Evolutionary conservation across 2,797 vertebrate genomes (phyloP), one percentile per base, ranked within the genome.

Genomic region (Echiichthys vipera): DNA sequence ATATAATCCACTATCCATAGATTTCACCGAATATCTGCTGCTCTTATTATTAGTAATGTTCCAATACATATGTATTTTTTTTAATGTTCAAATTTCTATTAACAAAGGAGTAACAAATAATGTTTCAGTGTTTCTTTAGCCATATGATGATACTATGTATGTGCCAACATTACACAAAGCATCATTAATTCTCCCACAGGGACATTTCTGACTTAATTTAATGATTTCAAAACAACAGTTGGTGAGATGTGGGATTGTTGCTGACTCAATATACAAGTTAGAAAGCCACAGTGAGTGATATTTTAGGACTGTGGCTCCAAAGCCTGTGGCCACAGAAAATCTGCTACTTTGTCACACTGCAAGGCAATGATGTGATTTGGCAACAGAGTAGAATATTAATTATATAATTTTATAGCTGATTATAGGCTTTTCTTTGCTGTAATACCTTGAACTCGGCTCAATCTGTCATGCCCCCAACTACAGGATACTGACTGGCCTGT

Each of bases 161-260:
- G 22, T 27, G 7, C 18, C 25, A 9, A 6, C 3, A 7, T 24
- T 8, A 66, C 20, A 43, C 17, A 56, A 24, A 67, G 25, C 53
- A 49, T 43, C 2, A 24, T 22, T 34, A 1, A 54, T 46, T 62
- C n/a, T 37, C 74, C 43, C 43, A 69, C 65, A 54, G 42, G 25
- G 10, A 64, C n/a, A 40, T 50, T 69, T 63, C 20, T 25, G 36
- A 53, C 30, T 40, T 20, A 9, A n/a, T n/a, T n/a, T n/a, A n/a
- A n/a, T n/a, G n/a, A n/a, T n/a, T n/a, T n/a, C 11, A 63, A 61
- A 64, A 62, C 62, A 69, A 58, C 77, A 81, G 73, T 54, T 75
- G 75, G 70, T 66, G 65, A 59, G 42, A 51, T 58, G 77, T 58
- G 49, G 69, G 49, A 65, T 77, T 81, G 69, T 17, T 73, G 61